Base-by-base conservation (phyloP, 1,140 invertebrate genomes). In the Pararge aegeria region DNA sequence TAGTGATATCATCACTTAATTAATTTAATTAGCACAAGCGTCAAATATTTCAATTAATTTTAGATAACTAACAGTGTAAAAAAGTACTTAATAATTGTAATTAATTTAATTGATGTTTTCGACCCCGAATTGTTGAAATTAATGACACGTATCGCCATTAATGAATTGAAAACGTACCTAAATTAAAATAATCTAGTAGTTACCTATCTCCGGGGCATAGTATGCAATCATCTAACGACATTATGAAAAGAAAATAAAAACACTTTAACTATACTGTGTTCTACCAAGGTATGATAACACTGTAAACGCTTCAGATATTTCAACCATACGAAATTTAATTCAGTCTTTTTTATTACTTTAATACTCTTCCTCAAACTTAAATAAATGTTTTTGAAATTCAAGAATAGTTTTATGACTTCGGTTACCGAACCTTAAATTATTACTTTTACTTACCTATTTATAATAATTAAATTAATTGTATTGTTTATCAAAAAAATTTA, bases 41-140 rank as follows among this genome's bases (percentile, higher is more conserved):
- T 27, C 48, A 18, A 37, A 38, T 40, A 52, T 20, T 20, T 40
- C 46, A 49, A 40, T 61, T 50, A 49, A 24, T 38, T 27, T 55
- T 38, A 61, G 46, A 54, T 54, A 15, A 12, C 38, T 55, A 24
- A 40, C 27, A 15, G 20, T 15, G 52, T 30, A 48, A 53, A 52
- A 29, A 34, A 61, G 44, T 49, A n/a, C n/a, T n/a, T n/a, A 61
- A 24, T 55, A 49, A 48, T 64, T 64, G 1, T 66, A 61, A 48
- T 64, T 64, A 68, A 63, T 54, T 70, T n/a, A 66, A 72, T 30
- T 59, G 56, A 59, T 44, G 15, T 46, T 52, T 49, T 29, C 27
- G 46, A 59, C 34, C 21, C 19, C 34, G 40, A 42, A 51, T 51
- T 27, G 55, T 42, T 34, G 19, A 46, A 52, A 34, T 59, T 34